Evolutionary conservation across 2,113 vertebrate species (phyloP).

Genomic region (Rattus rattus): DNA sequence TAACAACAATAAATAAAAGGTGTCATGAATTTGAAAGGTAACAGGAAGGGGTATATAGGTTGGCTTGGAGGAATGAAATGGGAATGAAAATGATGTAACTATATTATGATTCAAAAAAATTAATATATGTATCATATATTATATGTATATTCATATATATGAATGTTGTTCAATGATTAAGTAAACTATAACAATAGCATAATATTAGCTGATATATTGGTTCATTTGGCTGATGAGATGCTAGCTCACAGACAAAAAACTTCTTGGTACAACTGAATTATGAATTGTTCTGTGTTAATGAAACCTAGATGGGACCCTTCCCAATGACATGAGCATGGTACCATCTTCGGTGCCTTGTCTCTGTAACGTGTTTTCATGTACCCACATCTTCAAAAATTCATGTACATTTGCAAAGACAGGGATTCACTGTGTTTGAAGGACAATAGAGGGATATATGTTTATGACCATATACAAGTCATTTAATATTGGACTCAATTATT

Average conservation of each 20-base stretch:
- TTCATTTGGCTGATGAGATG: background rate
- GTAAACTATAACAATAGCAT: background rate
- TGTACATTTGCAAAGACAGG: background rate
- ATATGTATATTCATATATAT: background rate
- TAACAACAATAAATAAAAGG: no score
- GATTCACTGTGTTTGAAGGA: background rate
- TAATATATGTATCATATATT: no score
- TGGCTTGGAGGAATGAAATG: no score
- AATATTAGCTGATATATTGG: background rate
- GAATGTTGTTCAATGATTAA: background rate
- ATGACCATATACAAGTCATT: background rate
- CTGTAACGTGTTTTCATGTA: background rate
- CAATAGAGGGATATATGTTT: background rate
- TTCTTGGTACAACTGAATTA: background rate
- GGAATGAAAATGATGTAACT: no score
- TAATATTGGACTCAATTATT: background rate
- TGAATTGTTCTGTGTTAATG: background rate
- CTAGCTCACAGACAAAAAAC: background rate
- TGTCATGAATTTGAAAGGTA: no score
- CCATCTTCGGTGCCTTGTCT: background rate
- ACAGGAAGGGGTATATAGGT: no score
- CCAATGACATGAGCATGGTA: background rate
- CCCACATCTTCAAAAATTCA: background rate
- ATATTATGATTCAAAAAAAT: no score
- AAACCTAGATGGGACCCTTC: background rate